Evolutionary conservation across 1,140 invertebrate genomes (phyloP), one percentile per base, ranked within the genome.

Genomic region (Drosophila rufa): DNA sequence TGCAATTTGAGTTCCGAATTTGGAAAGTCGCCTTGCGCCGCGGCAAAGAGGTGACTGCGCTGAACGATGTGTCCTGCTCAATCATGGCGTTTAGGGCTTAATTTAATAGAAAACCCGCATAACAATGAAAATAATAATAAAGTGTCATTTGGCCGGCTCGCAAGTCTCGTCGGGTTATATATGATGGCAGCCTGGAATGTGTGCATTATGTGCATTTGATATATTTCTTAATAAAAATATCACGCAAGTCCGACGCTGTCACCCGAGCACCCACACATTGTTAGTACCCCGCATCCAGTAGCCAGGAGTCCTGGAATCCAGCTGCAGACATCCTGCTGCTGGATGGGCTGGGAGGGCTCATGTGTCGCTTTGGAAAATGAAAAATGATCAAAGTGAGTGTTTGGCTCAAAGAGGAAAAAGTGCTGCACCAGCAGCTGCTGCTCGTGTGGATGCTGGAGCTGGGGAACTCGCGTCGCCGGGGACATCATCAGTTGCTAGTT

Each of bases 361-460:
- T 90, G 74, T 87, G 84, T 90, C 84, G 79, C 74, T 47, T 64
- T 38, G 59, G 59, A 73, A 89, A 87, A 87, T 87, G 84, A 87
- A 89, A 87, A 87, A 87, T 87, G 84, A 87, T 87, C 84, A 87
- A 87, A 87, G 85, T 84, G 80, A 87, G 84, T 87, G 84, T 90
- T 84, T 87, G 84, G 68, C 80, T 75, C 65, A 62, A 89, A 87
- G 84, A 70, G 60, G 60, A 50, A 55, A 77, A 77, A 74, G 42
- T 79, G 75, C 59, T 56, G 66, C 73, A 77, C 22, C 78, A 80
- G 84, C 80, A 83, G 73, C 66, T 82, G 83, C 64, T 82, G 51
- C 30, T 38, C 73, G 40, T 77, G 62, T 69, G 50, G 69, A 59
- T 60, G 42, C 5, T 27, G 61, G 48, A 30, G 14, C 22, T 61